Base-by-base conservation (phyloP, 2,113 vertebrate genomes). In the Romanogobio albipinnatus region DNA sequence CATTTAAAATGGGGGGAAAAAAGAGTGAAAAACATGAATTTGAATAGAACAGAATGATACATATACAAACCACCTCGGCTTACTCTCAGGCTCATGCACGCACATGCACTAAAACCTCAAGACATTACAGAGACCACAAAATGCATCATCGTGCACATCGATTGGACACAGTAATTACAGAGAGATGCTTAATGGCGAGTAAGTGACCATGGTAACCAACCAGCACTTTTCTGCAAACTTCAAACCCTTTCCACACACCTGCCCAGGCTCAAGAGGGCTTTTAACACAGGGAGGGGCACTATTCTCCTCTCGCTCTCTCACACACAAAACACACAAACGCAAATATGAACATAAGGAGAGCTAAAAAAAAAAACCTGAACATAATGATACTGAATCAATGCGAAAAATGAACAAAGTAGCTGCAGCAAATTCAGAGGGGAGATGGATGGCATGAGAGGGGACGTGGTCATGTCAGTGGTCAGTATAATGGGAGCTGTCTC, bases 141-240 rank as follows among this genome's bases (percentile, higher is more conserved):
- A 62, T 64, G 70, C 80, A 80, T 74, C 49, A 68, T 62, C 33
- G 51, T 39, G 78, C 71, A 82, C 71, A 87, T 62, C 80, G 59
- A 85, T 33, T 26, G 61, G 83, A 82, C 43, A 61, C 11, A 61
- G 78, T 71, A 53, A 84, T 85, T 82, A 80, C 36, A 49, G 59
- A 59, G 82, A 83, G 59, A 76, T 56, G 84, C 83, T 78, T 75
- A 87, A 82, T 82, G 86, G 78, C 59, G 36, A 74, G 78, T 66
- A 82, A 75, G 86, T 87, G 86, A 85, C 86, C 86, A 87, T 87
- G 83, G 83, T 70, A 87, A 87, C 86, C 86, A 87, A 62, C 51
- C 79, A 62, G 74, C 83, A 82, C 51, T 85, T 56, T 84, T 70
- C 70, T 81, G 58, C 56, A 81, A 87, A 81, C 83, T 87, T 87